Evolutionary conservation across 1,140 invertebrate genomes (phyloP).

Genomic region (Samia ricini): DNA sequence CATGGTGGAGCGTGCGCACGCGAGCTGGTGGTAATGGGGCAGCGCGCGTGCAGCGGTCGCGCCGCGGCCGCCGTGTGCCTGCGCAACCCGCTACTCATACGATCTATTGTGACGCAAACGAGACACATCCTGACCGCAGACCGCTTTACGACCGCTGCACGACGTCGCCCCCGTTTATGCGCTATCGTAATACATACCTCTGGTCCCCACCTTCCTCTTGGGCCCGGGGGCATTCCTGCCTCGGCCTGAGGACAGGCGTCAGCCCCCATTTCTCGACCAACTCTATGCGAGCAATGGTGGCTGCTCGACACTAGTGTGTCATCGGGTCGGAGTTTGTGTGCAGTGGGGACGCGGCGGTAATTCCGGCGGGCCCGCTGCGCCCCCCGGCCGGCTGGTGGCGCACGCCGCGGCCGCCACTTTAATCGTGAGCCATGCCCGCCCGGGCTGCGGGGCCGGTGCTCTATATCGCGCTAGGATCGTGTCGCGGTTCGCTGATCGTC

Average conservation of each 20-base stretch:
- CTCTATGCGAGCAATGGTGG: slow-evolving; percentile 97
- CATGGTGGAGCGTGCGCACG: slow-evolving; percentile 50
- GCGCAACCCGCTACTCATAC: slow-evolving; percentile 19
- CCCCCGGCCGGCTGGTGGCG: slow-evolving; percentile 56
- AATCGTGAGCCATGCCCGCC: slow-evolving; percentile 54
- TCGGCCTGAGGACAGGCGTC: slow-evolving; percentile 95
- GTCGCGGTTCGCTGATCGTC: slow-evolving; percentile 18
- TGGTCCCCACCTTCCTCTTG: slow-evolving; percentile 83
- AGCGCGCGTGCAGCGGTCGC: slow-evolving; percentile 41
- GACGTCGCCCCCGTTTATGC: slow-evolving; percentile 13
- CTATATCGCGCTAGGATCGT: slow-evolving; percentile 13
- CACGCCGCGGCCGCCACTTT: slow-evolving; percentile 58
- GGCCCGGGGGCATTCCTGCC: slow-evolving; percentile 91
- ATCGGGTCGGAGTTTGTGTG: slow-evolving; percentile 60
- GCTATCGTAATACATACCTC: slow-evolving; percentile 76
- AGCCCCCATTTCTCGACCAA: slow-evolving; percentile 97
- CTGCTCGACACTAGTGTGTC: slow-evolving; percentile 71
- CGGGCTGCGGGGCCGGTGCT: slow-evolving; percentile 26
- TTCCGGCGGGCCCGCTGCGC: slow-evolving; percentile 61
- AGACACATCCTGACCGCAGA: slow-evolving; percentile 46
- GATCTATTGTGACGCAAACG: slow-evolving; percentile 47
- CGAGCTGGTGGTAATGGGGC: slow-evolving; percentile 5
- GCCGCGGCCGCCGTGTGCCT: slow-evolving; percentile 16
- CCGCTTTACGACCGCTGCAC: slow-evolving; percentile 34
- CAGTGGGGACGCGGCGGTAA: slow-evolving; percentile 47